A percentile compares a stretch with the other conserved stretches of the same genome.
Conservation (phyloP, 2,888 invertebrate genomes). For the Acronicta leporina region DNA sequence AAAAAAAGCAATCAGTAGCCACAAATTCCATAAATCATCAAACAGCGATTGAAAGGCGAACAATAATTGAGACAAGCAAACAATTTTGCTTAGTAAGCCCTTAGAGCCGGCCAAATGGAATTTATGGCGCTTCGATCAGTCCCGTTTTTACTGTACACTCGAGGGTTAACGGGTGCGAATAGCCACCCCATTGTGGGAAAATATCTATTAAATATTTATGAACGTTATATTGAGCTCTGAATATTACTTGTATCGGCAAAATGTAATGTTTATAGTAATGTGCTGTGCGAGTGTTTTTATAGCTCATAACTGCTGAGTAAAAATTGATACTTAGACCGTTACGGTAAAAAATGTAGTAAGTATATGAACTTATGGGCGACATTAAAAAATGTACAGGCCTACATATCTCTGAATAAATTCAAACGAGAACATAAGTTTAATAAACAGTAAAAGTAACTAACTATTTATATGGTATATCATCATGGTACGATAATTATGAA, state of each 20-base stretch:
- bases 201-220: constrained; percentile 88
- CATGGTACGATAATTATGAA: not conserved
- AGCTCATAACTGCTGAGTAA: constrained; percentile 59
- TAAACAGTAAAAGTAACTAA: not conserved
- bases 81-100: constrained; percentile 80
- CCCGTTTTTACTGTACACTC: constrained; percentile 77
- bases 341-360: constrained; percentile 49
- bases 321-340: constrained; percentile 60
- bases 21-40: constrained; percentile 39
- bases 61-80: constrained; percentile 75
- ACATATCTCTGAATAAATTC: not conserved
- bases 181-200: constrained; percentile 88
- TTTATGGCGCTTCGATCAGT: constrained; percentile 84
- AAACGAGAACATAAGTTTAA: too few species aligned
- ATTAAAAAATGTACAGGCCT: constrained; percentile 20
- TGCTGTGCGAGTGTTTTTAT: constrained; percentile 66
- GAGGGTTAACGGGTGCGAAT: constrained; percentile 86
- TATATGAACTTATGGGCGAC: constrained; percentile 26
- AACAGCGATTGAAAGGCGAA: constrained; percentile 60
- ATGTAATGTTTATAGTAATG: constrained; percentile 71
- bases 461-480: not conserved
- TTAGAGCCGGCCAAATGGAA: constrained; percentile 67
- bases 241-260: constrained; percentile 70
- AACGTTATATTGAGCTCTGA: constrained; percentile 73
- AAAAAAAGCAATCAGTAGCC: constrained; percentile 26